Conservation (phyloP, 2,797 vertebrate genomes). For the Strix occidentalis region DNA sequence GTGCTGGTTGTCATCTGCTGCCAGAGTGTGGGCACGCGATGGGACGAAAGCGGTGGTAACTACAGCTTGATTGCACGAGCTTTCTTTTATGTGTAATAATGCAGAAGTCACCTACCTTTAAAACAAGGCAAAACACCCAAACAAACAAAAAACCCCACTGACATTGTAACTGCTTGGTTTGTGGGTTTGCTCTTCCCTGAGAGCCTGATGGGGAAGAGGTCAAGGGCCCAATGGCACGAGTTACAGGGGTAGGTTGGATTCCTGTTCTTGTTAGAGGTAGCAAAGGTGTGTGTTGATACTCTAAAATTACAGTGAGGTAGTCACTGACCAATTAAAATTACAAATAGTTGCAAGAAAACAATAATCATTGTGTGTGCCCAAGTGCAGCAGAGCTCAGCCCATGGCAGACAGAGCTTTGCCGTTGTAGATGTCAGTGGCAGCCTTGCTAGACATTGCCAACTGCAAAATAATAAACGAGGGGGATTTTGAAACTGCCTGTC, state of each 20-base stretch:
- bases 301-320: not conserved
- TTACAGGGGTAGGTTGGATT: not conserved
- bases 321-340: not conserved
- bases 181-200: not conserved
- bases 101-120: not conserved
- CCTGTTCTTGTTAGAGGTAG: not conserved
- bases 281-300: not conserved
- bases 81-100: not conserved
- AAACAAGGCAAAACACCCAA: not conserved
- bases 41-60: accelerated
- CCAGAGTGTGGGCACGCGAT: not conserved
- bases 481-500: not conserved
- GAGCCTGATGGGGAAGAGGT: not conserved
- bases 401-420: accelerated
- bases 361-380: accelerated
- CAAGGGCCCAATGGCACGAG: accelerated
- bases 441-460: not conserved
- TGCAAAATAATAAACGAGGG: not conserved
- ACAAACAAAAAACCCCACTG: not conserved
- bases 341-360: not conserved
- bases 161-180: accelerated
- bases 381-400: not conserved
- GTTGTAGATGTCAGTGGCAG: not conserved
- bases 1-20: not conserved
- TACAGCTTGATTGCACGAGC: not conserved